Evolutionary conservation across 2,113 vertebrate genomes (phyloP).

Genomic region (Eptesicus fuscus): DNA sequence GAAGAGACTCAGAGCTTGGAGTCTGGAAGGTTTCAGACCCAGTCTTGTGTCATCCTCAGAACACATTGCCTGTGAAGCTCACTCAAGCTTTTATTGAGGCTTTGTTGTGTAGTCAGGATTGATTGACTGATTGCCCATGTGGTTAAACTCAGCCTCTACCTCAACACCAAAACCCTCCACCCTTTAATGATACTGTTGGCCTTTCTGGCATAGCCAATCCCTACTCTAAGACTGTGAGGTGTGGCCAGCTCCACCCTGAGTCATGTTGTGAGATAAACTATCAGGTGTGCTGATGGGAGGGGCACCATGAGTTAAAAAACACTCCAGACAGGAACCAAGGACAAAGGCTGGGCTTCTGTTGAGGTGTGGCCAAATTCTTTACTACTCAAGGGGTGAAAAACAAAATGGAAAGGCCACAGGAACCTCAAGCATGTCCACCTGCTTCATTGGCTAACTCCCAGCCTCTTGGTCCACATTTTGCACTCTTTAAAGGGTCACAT

Average conservation of each 20-base stretch:
- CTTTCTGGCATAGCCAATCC: not conserved
- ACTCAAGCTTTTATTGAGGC: not conserved
- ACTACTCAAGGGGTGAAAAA: not conserved
- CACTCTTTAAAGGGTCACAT: not conserved
- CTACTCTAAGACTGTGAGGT: not conserved
- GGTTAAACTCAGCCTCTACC: not conserved
- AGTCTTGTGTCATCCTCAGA: not conserved
- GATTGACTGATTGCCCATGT: not conserved
- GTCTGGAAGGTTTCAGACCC: not conserved
- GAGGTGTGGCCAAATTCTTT: not conserved
- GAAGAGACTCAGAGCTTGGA: not conserved
- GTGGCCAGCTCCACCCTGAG: not conserved
- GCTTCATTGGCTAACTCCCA: not conserved
- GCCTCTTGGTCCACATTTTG: fast-evolving
- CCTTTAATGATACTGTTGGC: not conserved
- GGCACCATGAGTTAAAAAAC: not conserved
- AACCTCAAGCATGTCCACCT: fast-evolving
- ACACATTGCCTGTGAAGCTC: fast-evolving
- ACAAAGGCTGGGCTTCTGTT: not conserved
- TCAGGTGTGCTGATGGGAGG: too few species aligned
- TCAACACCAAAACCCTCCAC: not conserved
- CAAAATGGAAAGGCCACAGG: not conserved
- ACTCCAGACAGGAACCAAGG: not conserved
- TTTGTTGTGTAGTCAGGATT: not conserved
- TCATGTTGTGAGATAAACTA: not conserved